Evolutionary conservation across 2,113 vertebrate species (phyloP), one percentile per base, ranked within the genome.

Genomic region (Engystomops pustulosus): DNA sequence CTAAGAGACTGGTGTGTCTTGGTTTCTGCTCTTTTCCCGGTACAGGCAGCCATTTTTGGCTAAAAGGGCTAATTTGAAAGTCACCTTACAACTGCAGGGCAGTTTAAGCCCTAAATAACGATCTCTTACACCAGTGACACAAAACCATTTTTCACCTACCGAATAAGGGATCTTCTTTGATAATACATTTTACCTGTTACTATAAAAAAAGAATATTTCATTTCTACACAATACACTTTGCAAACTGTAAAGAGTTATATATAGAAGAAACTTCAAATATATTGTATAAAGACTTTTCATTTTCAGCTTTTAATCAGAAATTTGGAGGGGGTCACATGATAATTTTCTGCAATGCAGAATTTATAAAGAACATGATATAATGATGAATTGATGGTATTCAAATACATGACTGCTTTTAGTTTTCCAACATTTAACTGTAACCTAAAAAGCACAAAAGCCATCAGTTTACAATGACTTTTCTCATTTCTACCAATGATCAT

Each of bases 241-340:
- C 0, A 60, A 30, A 62, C 1, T 62, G 12, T 62, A 30, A 17
- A 12, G 30, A 32, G 10, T 1, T 30, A 32, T 36, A 67, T 11
- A 17, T 14, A 65, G 15, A 34, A 62, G 11, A 32, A 34, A 36
- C 20, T 20, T 34, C 17, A 1, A 67, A 34, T 67, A 67, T 67
- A 65, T 67, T 67, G 32, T 67, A 36, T 18, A 67, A 67, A 67
- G 62, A 67, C 32, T 8, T 67, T 67, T 67, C 15, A 67, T 20
- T 67, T 67, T 67, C n/a, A 67, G 30, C 30, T 67, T 67, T 67
- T 36, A 67, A 67, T 67, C 32, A 67, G 30, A 67, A 67, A 36
- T 67, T 36, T 25, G 25, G 27, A n/a, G 62, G 62, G 36, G 18
- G 17, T 67, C 32, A 67, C 30, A 36, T 32, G 27, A 65, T 65